These are phyloP conservation scores for Tylochromis polylepis DNA, from an alignment of 2,113 vertebrate genomes.

Conservation along the genomic window DNA sequence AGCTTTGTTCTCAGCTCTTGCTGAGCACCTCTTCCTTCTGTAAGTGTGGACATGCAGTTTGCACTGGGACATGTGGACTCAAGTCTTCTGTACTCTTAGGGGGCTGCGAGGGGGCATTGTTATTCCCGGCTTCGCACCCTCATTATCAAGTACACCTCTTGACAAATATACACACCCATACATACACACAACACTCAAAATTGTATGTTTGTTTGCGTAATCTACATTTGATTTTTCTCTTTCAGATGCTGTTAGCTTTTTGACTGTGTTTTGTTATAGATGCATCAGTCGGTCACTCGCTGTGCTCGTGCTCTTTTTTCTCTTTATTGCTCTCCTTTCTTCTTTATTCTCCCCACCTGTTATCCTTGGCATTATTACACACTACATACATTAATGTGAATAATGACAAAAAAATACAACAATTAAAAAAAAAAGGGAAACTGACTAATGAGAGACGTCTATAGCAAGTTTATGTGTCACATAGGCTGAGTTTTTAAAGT, in stretches of 20 bases:
- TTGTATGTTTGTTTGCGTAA: background rate
- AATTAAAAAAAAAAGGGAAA: rapidly evolving
- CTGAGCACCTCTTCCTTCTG: background rate
- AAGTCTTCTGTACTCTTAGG: background rate
- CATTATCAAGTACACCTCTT: too few relatives aligned
- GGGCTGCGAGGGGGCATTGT: background rate
- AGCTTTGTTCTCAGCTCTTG: background rate
- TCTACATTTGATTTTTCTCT: background rate
- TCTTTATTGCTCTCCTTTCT: background rate
- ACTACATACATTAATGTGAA: background rate
- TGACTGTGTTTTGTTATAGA: background rate
- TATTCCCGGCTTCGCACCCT: rapidly evolving
- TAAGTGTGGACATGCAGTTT: background rate
- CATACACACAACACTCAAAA: background rate
- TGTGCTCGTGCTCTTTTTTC: too few relatives aligned
- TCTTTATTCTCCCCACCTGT: background rate
- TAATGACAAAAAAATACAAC: rapidly evolving
- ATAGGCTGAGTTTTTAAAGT: background rate
- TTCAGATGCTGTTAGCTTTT: background rate
- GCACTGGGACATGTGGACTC: background rate
- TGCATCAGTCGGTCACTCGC: too few relatives aligned
- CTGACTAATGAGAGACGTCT: background rate
- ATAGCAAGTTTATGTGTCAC: background rate
- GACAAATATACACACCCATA: background rate
- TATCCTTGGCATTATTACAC: background rate